Base-by-base conservation (phyloP, 2,797 vertebrate species). In the Propithecus deckenii region DNA sequence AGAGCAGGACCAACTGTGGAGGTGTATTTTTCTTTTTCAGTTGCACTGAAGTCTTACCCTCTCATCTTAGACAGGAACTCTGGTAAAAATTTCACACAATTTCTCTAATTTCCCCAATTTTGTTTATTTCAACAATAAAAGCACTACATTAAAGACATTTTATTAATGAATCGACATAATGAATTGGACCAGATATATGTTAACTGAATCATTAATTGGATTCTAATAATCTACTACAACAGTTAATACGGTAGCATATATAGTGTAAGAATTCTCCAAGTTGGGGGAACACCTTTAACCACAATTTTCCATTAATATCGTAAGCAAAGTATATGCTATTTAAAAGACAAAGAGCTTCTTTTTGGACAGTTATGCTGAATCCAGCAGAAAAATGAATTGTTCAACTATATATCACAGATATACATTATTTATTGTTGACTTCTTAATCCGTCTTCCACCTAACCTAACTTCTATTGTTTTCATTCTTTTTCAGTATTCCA, bases 261-360 rank as follows among this genome's bases (percentile, higher is more conserved):
- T 18, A 81, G 78, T 7, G 3, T 43, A 80, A 63, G 52, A 87
- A 89, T 80, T 96, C 23, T 88, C 38, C 78, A 71, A 90, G 23
- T 20, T 25, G 52, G 25, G 18, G 35, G 52, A 32, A 25, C n/a
- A 14, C n/a, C 17, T 69, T 83, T 78, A 78, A 41, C 11, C 41
- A 86, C 15, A 76, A 18, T 46, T 74, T 86, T 59, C 30, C 86
- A 74, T 87, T 97, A 96, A 87, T 5, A 89, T 89, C 76, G 91
- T 91, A 74, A 63, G 46, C 89, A 96, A 92, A 96, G 89, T 59
- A 97, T 96, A 57, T 46, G 84, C 41, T 85, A n/a, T 69, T 87
- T 83, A 89, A 86, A 55, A 71, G 81, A 93, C 75, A 96, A 98
- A 98, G 98, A 94, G 41, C 18, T 98, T 97, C 92, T 95, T 94